Percentiles rank a stretch among this genome's conserved stretches.
phyloP scores from a whole-genome alignment of 2,888 invertebrate genomes.

The Megalurothrips usitatus region DNA sequence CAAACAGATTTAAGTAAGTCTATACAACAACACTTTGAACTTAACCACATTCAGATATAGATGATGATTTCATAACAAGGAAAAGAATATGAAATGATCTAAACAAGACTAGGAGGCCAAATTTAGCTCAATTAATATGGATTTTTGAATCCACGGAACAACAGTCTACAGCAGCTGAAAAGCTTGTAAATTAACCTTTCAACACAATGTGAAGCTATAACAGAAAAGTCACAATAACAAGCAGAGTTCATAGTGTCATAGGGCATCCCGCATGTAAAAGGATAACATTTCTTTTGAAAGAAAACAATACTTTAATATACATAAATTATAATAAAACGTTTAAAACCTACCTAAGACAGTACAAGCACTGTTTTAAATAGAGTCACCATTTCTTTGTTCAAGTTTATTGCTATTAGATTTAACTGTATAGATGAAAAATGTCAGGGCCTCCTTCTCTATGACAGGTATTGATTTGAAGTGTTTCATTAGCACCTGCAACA shows the following conservation, averaged over 20 bases:
- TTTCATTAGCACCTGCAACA: conserved; percentile 76
- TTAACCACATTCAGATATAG: neutral
- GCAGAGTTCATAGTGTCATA: neutral
- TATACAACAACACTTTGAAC: neutral
- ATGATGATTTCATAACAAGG: conserved; percentile 35
- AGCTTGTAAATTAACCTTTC: neutral
- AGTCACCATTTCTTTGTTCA: conserved; percentile 75
- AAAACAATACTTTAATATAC: conserved; percentile 28
- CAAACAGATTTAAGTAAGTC: neutral
- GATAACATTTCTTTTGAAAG: neutral
- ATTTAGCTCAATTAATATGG: neutral
- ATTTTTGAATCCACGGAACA: neutral
- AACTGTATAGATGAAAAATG: conserved; percentile 93
- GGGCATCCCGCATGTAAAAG: neutral
- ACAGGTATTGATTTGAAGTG: conserved; percentile 95
- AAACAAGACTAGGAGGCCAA: conserved; percentile 1
- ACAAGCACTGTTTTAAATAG: conserved; percentile 55
- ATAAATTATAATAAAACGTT: conserved; percentile 37
- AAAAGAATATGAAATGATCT: neutral
- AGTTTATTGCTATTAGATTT: conserved; percentile 87
- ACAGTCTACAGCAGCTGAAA: neutral
- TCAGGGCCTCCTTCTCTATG: conserved; percentile 89
- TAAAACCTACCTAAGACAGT: conserved; percentile 35
- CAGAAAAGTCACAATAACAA: neutral
- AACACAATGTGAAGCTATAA: neutral